Evolutionary conservation across 1,140 invertebrate species (phyloP), one percentile per base, ranked within the genome.

Genomic region (Solen grandis): DNA sequence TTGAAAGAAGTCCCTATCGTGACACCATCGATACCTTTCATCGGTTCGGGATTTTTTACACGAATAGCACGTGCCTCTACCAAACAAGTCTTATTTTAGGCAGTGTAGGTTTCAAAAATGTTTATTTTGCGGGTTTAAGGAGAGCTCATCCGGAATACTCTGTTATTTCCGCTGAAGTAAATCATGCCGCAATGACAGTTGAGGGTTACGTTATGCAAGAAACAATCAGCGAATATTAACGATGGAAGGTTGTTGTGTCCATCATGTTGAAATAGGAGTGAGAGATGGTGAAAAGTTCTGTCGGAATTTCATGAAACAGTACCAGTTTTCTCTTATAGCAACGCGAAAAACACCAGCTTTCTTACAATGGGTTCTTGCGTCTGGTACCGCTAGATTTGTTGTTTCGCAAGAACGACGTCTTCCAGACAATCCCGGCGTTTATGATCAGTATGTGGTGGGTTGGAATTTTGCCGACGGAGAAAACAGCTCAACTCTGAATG

Each of bases 211-310:
- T 62, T 33, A 62, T 33, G 16, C 16, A 62, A 29, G 19, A 25
- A n/a, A 25, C 25, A 22, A 22, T 62, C 22, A 27, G 35, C 35
- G 46, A 33, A 27, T 62, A n/a, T 10, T 46, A 38, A 77, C 33
- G 41, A 78, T 82, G 73, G 50, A 69, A 50, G 66, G 69, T 35
- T 55, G 74, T 16, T 77, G 82, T 81, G 65, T 93, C n/a, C 93
- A 94, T 86, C 93, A 94, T 70, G 86, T 93, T 55, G 93, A 93
- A 89, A 86, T 93, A 74, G 92, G 93, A 62, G 90, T 92, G 0
- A 65, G 68, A 35, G 86, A 93, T 83, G 90, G 90, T 5, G 62
- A 83, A 31, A 78, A 81, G 36, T 63, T 90, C 33, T 25, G 86
- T 4, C 50, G 76, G 59, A 85, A 84, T 16, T 86, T 93, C 35